Conservation (phyloP, 1,140 invertebrate species). For the Neelides sp. region DNA sequence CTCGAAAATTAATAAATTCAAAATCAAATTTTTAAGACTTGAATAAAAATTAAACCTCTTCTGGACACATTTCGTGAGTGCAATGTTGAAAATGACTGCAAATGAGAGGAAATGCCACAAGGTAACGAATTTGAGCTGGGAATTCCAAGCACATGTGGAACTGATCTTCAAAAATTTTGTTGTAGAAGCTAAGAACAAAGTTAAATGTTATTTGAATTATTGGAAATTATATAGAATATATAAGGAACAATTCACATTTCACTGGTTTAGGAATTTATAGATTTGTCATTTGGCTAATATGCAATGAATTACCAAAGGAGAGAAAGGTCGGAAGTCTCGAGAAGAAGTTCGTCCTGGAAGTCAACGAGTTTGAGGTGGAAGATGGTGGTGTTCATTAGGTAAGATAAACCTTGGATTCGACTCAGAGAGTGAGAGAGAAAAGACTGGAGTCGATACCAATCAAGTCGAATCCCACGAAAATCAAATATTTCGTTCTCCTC, state of each 20-base stretch:
- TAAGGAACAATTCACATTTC: no score
- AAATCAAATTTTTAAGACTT: constrained; percentile 11
- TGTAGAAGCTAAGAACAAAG: constrained; percentile 63
- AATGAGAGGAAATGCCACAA: constrained; percentile 93
- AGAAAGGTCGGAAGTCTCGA: constrained; percentile 91
- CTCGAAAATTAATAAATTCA: constrained; percentile 5
- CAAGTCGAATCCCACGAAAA: constrained; percentile 82
- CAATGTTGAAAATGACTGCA: constrained; percentile 96
- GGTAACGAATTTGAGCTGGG: constrained; percentile 92
- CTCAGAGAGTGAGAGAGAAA: constrained; percentile 86
- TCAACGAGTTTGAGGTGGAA: constrained; percentile 99
- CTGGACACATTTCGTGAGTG: constrained; percentile 94
- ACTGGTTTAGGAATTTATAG: no score
- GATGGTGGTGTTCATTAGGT: constrained; percentile 82
- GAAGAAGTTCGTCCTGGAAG: constrained; percentile 90
- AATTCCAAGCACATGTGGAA: constrained; percentile 98
- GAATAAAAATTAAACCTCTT: constrained; percentile 51
- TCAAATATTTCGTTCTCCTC: constrained; percentile 95
- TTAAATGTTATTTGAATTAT: background rate
- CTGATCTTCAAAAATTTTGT: constrained; percentile 91
- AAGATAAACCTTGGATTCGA: constrained; percentile 36
- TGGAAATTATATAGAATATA: no score
- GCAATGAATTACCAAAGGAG: constrained; percentile 61
- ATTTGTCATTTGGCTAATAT: no score
- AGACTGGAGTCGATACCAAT: constrained; percentile 95